A percentile compares a stretch with the other conserved stretches of the same genome.
These are phyloP conservation scores for Hypsopygia costalis DNA, from an alignment of 2,888 invertebrate species.

Conservation along the genomic window DNA sequence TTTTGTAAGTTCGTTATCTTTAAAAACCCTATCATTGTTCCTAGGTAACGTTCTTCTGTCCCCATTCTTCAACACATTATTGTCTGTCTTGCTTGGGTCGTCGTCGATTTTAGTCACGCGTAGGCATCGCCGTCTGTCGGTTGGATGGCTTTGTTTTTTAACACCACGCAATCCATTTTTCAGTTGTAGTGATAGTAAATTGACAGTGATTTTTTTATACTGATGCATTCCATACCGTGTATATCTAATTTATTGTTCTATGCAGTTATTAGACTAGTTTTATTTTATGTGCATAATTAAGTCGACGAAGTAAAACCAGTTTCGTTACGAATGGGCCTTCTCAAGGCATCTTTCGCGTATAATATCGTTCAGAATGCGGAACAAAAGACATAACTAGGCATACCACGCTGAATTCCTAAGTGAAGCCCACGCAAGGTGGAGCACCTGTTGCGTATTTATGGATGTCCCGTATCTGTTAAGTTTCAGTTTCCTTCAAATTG, in stretches of 20 bases:
- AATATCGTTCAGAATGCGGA: constrained; percentile 27
- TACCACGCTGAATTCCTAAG: constrained; percentile 29
- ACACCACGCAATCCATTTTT: constrained; percentile 4
- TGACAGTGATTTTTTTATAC: not conserved
- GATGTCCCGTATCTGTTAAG: constrained; percentile 11
- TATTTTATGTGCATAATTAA: not conserved
- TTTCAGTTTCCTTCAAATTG: constrained; percentile 6
- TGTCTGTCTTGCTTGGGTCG: constrained; percentile 39
- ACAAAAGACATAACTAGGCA: constrained; percentile 23
- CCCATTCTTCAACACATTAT: constrained; percentile 42
- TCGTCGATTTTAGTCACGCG: constrained; percentile 63
- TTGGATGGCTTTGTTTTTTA: constrained; percentile 45
- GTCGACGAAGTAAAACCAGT: constrained; percentile 14
- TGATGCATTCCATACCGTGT: not conserved
- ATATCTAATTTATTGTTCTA: not conserved
- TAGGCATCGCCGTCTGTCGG: constrained; percentile 56
- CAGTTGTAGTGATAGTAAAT: not conserved
- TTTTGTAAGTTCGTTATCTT: not conserved
- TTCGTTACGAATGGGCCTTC: constrained; percentile 16
- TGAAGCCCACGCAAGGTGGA: constrained; percentile 35
- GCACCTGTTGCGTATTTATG: constrained; percentile 41
- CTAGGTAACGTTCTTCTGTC: constrained; percentile 31
- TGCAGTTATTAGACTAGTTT: not conserved
- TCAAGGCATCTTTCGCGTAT: constrained; percentile 19
- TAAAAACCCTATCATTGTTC: constrained; percentile 32